Percentiles rank a stretch among this genome's conserved stretches.
These are phyloP conservation scores for Momotus momota DNA, from an alignment of 2,797 vertebrate species.

Conservation along the genomic window DNA sequence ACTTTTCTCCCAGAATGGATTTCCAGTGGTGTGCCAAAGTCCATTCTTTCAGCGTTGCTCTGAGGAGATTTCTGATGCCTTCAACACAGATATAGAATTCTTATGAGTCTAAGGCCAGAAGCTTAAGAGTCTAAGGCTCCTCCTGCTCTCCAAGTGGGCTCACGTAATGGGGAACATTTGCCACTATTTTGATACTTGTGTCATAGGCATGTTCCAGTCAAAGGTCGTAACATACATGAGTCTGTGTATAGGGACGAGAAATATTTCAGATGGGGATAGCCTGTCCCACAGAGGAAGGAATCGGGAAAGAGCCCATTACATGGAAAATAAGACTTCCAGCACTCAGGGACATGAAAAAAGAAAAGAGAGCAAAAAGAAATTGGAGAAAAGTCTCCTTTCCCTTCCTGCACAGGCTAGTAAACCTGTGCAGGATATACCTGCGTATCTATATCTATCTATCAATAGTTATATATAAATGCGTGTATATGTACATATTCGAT, in stretches of 20 bases:
- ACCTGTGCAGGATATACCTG: not conserved
- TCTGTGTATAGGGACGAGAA: not conserved
- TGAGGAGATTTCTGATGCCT: not conserved
- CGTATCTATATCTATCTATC: no score
- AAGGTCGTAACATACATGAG: no score
- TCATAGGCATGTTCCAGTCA: not conserved
- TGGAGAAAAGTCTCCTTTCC: not conserved
- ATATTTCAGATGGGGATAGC: not conserved
- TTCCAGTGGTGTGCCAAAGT: not conserved
- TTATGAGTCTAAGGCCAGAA: not conserved
- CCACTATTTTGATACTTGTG: accelerated
- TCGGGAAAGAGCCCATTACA: not conserved
- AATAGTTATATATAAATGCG: not conserved
- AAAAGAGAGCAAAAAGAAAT: not conserved
- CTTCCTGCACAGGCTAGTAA: not conserved
- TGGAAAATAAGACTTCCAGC: not conserved
- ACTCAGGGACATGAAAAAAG: not conserved
- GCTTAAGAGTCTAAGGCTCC: not conserved
- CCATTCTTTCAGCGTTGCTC: not conserved
- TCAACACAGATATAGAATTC: not conserved
- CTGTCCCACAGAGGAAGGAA: not conserved
- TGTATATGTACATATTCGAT: not conserved
- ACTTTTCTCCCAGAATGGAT: not conserved
- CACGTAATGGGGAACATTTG: no score
- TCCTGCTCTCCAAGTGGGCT: not conserved